Evolutionary conservation across 2,888 invertebrate genomes (phyloP).

Genomic region (Lasius fuliginosus): DNA sequence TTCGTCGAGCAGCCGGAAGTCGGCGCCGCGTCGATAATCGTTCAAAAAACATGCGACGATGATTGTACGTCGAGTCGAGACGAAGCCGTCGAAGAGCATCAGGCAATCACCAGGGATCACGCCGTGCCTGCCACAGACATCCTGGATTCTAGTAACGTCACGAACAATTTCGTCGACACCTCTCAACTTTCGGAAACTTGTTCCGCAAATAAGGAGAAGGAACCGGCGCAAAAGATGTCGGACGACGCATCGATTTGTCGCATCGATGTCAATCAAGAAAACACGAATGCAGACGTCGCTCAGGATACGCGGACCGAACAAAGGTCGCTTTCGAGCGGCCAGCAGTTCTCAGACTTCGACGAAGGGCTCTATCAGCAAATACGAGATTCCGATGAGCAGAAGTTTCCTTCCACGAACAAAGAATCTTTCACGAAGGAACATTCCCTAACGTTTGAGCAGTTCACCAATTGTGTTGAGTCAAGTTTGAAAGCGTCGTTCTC

Average conservation of each 20-base stretch:
- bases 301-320: too few species aligned
- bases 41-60: slow-evolving; percentile 57
- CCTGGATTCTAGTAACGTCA: neutral
- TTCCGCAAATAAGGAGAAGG: slow-evolving; percentile 60
- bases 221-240: neutral
- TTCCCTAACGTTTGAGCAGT: too few species aligned
- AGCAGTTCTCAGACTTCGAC: too few species aligned
- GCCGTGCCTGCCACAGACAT: neutral
- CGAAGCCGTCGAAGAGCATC: neutral
- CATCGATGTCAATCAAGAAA: neutral
- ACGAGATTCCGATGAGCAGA: neutral
- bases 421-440: too few species aligned
- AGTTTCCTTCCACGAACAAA: neutral
- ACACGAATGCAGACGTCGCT: slow-evolving; percentile 20
- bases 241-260: slow-evolving; percentile 29
- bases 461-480: too few species aligned
- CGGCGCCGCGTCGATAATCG: slow-evolving; percentile 37
- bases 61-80: slow-evolving; percentile 31
- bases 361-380: slow-evolving; percentile 20
- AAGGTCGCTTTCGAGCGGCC: too few species aligned
- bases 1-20: slow-evolving; percentile 59
- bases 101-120: neutral
- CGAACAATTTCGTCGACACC: neutral
- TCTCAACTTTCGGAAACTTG: neutral
- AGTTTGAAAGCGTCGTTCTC: neutral